Evolutionary conservation across 2,888 invertebrate species (phyloP).

Genomic region (Temnothorax rugatulus): DNA sequence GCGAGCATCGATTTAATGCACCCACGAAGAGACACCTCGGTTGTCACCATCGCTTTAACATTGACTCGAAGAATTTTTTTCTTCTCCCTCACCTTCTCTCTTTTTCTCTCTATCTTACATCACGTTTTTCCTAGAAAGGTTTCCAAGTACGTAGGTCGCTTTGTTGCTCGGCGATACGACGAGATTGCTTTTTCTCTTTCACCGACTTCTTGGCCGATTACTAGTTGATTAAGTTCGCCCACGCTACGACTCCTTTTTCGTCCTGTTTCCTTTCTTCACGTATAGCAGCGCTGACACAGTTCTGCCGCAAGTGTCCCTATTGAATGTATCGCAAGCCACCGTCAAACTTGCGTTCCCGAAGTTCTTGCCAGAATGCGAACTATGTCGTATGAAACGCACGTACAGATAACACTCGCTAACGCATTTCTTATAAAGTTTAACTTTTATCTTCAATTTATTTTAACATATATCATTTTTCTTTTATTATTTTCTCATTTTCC

Average conservation of each 20-base stretch:
- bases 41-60: conserved; percentile 42
- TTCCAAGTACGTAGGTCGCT: conserved; percentile 39
- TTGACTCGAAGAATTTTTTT: conserved; percentile 39
- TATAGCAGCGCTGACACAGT: conserved; percentile 45
- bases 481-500: neutral
- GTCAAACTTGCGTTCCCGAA: conserved; percentile 42
- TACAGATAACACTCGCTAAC: neutral
- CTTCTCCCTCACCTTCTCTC: conserved; percentile 9
- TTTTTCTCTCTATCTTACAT: conserved; percentile 18
- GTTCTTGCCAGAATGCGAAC: conserved; percentile 1
- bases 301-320: conserved; percentile 56
- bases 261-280: conserved; percentile 26
- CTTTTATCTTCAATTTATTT: neutral
- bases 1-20: conserved; percentile 51
- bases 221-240: conserved; percentile 60
- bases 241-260: conserved; percentile 56
- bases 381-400: neutral
- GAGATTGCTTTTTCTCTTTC: conserved; percentile 56
- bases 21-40: conserved; percentile 34
- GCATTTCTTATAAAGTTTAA: neutral
- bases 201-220: conserved; percentile 55
- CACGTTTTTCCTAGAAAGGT: conserved; percentile 41
- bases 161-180: conserved; percentile 39
- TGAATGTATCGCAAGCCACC: conserved; percentile 30
- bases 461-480: neutral